Base-by-base conservation (phyloP, 2,888 invertebrate genomes). In the Anorthoa munda region DNA sequence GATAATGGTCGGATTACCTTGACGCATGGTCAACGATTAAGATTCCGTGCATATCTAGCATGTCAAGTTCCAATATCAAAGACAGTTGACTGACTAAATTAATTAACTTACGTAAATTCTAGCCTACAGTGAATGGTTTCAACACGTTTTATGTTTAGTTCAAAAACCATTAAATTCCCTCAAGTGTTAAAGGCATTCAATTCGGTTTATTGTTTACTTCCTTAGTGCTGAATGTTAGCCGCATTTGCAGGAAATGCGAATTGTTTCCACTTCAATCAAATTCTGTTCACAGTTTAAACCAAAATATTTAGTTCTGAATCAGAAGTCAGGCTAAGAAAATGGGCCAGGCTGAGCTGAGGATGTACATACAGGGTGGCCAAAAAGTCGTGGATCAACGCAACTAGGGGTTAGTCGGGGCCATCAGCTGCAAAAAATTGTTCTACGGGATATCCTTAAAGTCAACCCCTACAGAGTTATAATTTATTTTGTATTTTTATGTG, bases 131-230 rank as follows among this genome's bases (percentile, higher is more conserved):
- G 1, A 48, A 45, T 51, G 39, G 58, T 61, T 55, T 58, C 65
- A 26, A 46, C 17, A 31, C 56, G 31, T 23, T 78, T 68, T 26
- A 71, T n/a, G 46, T 61, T 23, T 58, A 21, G 17, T 79, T 56
- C 39, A 50, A 58, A 23, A 65, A 79, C 65, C 60, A 66, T 65
- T 64, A 48, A 4, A 23, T 60, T 55, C 9, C 50, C 48, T 50
- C 56, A 23, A 50, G n/a, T 67, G 58, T 75, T 72, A 55, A 56
- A 59, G 58, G 53, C 67, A 80, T 67, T 31, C 26, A 55, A 70
- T 71, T 72, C 13, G n/a, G 58, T 72, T 84, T 61, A 68, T 48
- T 70, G 39, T 77, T 82, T 65, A 58, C 56, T 70, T 79, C 68
- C 68, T 56, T 50, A 18, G 23, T 50, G 5, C 58, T 46, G 31